Evolutionary conservation across 64 coral and sea anemone species (phyloP), one percentile per base, ranked within the genome.

Genomic region (Stylophora pistillata): DNA sequence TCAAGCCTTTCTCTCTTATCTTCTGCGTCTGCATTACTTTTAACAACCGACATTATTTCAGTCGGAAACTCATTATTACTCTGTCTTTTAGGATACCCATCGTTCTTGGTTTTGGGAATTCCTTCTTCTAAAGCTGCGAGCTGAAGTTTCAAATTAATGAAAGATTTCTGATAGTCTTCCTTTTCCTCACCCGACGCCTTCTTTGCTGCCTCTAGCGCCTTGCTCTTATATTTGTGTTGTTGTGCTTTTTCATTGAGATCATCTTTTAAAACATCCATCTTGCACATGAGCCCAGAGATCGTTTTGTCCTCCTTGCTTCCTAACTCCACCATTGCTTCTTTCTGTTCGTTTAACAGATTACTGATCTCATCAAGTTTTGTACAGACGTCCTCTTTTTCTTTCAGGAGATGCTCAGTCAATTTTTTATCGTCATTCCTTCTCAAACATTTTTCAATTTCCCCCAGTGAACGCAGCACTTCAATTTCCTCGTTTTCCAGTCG

Each of bases 291-390:
- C 25, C 74, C 60, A 56, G 62, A 37, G 12, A 91, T 10, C 26
- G 53, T n/a, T 23, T 86, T 31, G 28, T 16, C 58, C 13, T 71
- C 58, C 30, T 78, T 70, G 13, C 21, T 34, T 16, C 58, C 21
- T 26, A 53, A 37, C 2, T 84, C 77, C 57, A 37, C 58, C 1
- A 89, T 69, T 21, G 61, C n/a, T 12, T 72, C 88, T 34, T 66
- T 68, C 20, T 90, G 66, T 13, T 93, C 88, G 15, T 73, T 27
- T 15, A 97, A 34, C 0, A 70, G 27, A 64, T 77, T 56, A 55
- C 93, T 83, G 77, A 97, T 81, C 87, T 87, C 92, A 2, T 93
- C 77, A 17, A 93, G 54, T 71, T 97, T 86, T 23, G 57, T 70
- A 13, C 53, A 73, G 5, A 97, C 70, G 15, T 93, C 77, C 20